These are phyloP conservation scores for Drosophila sp. DNA, from an alignment of 1,140 invertebrate species.

Conservation along the genomic window DNA sequence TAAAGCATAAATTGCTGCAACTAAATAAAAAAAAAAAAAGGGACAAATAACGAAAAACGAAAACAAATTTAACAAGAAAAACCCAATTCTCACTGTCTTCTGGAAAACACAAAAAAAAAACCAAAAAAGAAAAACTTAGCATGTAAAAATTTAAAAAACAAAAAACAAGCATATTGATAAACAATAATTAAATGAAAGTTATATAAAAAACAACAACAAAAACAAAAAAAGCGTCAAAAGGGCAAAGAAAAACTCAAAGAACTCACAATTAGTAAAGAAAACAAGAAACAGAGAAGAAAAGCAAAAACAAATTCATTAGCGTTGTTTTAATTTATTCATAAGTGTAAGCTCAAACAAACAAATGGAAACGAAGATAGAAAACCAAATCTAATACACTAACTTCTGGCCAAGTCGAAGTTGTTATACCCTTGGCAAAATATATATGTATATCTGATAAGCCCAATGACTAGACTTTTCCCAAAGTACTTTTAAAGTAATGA, in stretches of 20 bases:
- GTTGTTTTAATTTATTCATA: slow-evolving; percentile 80
- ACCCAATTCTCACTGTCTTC: slow-evolving; percentile 30
- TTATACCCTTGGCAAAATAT: not conserved
- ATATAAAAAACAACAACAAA: slow-evolving; percentile 25
- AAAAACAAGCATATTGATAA: slow-evolving; percentile 21
- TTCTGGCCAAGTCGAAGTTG: slow-evolving; percentile 3
- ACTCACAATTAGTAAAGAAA: slow-evolving; percentile 66
- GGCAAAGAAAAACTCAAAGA: slow-evolving; percentile 45
- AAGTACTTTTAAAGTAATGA: not conserved
- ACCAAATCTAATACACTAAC: not conserved
- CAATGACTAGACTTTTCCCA: not conserved
- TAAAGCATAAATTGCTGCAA: slow-evolving; percentile 20
- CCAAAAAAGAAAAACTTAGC: slow-evolving; percentile 55
- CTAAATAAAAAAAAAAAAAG: slow-evolving; percentile 21
- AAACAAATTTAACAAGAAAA: slow-evolving; percentile 30
- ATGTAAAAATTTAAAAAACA: slow-evolving; percentile 63
- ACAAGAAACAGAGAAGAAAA: slow-evolving; percentile 18
- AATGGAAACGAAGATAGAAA: slow-evolving; percentile 17
- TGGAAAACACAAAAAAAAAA: slow-evolving; percentile 39
- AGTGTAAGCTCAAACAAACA: slow-evolving; percentile 46
- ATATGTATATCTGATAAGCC: not conserved
- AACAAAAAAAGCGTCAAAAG: slow-evolving; percentile 19
- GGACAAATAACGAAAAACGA: slow-evolving; percentile 28
- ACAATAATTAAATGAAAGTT: slow-evolving; percentile 14
- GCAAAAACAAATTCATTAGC: slow-evolving; percentile 74